Percentiles rank a stretch among this genome's conserved stretches.
phyloP scores from a whole-genome alignment of 2,888 invertebrate genomes.

The Gastrophysa polygoni region DNA sequence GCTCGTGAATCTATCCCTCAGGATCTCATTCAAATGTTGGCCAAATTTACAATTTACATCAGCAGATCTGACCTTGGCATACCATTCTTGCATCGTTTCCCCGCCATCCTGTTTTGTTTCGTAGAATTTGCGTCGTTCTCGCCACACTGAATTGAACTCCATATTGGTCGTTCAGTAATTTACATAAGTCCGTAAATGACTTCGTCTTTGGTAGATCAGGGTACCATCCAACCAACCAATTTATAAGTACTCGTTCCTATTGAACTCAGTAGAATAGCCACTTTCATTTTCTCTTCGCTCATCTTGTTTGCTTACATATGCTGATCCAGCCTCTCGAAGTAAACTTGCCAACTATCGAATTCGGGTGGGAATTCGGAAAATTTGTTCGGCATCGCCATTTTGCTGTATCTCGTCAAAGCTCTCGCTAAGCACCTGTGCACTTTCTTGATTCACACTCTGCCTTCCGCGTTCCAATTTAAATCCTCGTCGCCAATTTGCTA shows the following conservation, averaged over 20 bases:
- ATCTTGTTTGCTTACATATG: conserved; percentile 21
- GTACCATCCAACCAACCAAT: conserved; percentile 32
- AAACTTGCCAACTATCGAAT: conserved; percentile 21
- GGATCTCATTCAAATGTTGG: conserved; percentile 14
- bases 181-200: conserved; percentile 30
- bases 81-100: conserved; percentile 33
- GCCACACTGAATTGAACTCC: conserved; percentile 26
- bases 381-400: too few species aligned
- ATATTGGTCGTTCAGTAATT: conserved; percentile 29
- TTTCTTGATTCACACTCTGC: too few species aligned
- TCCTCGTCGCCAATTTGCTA: too few species aligned
- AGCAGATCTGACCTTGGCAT: conserved; percentile 33
- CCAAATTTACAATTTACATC: conserved; percentile 40
- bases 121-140: conserved; percentile 36
- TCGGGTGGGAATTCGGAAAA: conserved; percentile 3
- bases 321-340: conserved; percentile 20
- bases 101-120: conserved; percentile 30
- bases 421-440: too few species aligned
- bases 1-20: conserved; percentile 34
- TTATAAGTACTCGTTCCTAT: conserved; percentile 33
- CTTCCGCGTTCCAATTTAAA: too few species aligned
- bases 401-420: too few species aligned
- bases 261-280: conserved; percentile 34
- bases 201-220: conserved; percentile 37
- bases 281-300: conserved; percentile 5